Evolutionary conservation across 2,797 vertebrate genomes (phyloP).

Genomic region (Hirundo rustica): DNA sequence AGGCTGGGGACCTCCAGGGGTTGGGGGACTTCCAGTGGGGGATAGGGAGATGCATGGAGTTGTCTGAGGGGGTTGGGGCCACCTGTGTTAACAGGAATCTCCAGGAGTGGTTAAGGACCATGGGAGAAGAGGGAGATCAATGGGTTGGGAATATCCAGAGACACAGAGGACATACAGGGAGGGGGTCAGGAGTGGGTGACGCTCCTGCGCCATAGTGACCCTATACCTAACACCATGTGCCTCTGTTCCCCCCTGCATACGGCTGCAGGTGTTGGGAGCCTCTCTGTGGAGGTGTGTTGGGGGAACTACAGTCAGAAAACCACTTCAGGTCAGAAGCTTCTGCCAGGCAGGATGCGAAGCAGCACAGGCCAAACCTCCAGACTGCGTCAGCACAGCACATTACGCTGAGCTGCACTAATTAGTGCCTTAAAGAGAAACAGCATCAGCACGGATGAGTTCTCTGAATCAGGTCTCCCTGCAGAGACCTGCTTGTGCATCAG

Average conservation of each 20-base stretch:
- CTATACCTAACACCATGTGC: neutral
- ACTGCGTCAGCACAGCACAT: neutral
- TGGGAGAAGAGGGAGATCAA: neutral
- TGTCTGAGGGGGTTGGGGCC: neutral
- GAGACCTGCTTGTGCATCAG: neutral
- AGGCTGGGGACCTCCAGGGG: too few relatives aligned
- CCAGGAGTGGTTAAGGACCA: accelerated
- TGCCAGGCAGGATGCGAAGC: neutral
- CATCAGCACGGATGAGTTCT: neutral
- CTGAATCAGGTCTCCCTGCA: neutral
- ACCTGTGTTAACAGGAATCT: neutral
- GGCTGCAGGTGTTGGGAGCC: neutral
- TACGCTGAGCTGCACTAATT: neutral
- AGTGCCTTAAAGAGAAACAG: slow-evolving; percentile 2
- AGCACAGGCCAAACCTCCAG: neutral
- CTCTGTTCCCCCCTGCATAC: neutral
- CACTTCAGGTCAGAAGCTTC: neutral
- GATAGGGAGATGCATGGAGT: neutral
- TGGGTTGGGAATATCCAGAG: neutral
- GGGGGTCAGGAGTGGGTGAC: neutral
- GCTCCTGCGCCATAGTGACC: neutral
- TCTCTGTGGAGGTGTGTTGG: neutral
- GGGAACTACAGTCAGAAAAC: neutral
- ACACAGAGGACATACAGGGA: neutral
- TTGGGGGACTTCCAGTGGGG: neutral